Evolutionary conservation across 2,888 invertebrate species (phyloP).

Genomic region (Epirrhoe alternata): DNA sequence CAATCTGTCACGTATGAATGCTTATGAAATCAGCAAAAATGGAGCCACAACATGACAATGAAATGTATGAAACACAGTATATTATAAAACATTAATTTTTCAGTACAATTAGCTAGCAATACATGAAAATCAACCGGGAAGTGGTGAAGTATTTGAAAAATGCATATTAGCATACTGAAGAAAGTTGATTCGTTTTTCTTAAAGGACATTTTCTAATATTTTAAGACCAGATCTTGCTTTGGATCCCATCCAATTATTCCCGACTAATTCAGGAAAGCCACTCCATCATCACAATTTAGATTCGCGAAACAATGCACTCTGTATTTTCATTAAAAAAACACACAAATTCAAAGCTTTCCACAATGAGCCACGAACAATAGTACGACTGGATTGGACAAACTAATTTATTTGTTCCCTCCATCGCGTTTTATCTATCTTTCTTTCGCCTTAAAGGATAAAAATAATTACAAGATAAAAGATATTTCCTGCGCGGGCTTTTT

Average conservation of each 20-base stretch:
- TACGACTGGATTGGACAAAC: conserved; percentile 75
- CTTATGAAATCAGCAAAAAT: too few species aligned
- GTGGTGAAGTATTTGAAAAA: too few species aligned
- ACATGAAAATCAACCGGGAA: too few species aligned
- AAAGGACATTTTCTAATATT: not conserved
- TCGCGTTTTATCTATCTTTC: conserved; percentile 67
- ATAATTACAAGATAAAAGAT: conserved; percentile 85
- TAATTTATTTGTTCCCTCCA: conserved; percentile 66
- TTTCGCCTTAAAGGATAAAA: conserved; percentile 82
- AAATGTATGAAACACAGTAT: too few species aligned
- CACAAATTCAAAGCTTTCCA: conserved; percentile 44
- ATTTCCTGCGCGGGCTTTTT: conserved; percentile 60
- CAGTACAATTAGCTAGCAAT: too few species aligned
- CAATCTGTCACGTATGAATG: too few species aligned
- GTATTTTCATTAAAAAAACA: conserved; percentile 54
- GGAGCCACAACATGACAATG: too few species aligned
- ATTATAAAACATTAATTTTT: too few species aligned
- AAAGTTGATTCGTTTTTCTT: too few species aligned
- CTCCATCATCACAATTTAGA: conserved; percentile 33
- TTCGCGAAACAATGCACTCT: conserved; percentile 38
- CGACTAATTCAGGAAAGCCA: conserved; percentile 24
- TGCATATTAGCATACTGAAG: too few species aligned
- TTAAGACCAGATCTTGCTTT: conserved; percentile 1
- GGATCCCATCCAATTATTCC: conserved; percentile 19
- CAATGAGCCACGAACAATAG: conserved; percentile 53